Evolutionary conservation across 2,888 invertebrate genomes (phyloP), one percentile per base, ranked within the genome.

Genomic region (Microplitis manilae): DNA sequence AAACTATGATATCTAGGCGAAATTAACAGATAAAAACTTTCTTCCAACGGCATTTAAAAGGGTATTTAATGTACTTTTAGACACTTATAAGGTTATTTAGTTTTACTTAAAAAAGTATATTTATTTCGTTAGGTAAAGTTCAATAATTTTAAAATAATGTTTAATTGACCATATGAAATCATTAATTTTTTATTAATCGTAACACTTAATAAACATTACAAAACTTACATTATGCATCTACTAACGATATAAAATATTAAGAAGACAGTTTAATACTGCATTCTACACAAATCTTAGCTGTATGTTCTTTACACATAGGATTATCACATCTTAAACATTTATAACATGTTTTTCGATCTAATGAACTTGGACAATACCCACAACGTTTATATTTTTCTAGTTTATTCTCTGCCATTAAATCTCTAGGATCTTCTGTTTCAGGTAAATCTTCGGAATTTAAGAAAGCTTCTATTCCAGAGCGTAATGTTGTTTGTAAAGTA

Each of bases 401-500:
- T 62, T 20, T 62, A 62, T 62, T 62, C 7, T 62, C 62, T 17
- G 62, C 17, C 15, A 62, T 6, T 5, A 15, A 62, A 62, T 62
- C 7, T 20, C 20, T 62, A 2, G 62, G 62, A 2, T 62, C 6
- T 62, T 62, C 7, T 7, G 6, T 8, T 62, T 62, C 62, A 17
- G 62, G 62, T 17, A 62, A 17, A 7, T 62, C 62, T 62, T 62
- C 5, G 17, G 13, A n/a, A 17, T 62, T 15, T 20, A 62, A 15
- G 20, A 17, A 17, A 62, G 17, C 20, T 62, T 62, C 62, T 17
- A 62, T 62, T 15, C 6, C 5, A 5, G 8, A 17, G 15, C 62
- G 62, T 50, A 67, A 67, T 67, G 38, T 67, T 30, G 39, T 39
- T 67, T 68, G 68, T 40, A 39, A 68, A 39, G 40, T 68, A 60